phyloP scores from a whole-genome alignment of 1,140 invertebrate species.

The Trissolcus basalis region DNA sequence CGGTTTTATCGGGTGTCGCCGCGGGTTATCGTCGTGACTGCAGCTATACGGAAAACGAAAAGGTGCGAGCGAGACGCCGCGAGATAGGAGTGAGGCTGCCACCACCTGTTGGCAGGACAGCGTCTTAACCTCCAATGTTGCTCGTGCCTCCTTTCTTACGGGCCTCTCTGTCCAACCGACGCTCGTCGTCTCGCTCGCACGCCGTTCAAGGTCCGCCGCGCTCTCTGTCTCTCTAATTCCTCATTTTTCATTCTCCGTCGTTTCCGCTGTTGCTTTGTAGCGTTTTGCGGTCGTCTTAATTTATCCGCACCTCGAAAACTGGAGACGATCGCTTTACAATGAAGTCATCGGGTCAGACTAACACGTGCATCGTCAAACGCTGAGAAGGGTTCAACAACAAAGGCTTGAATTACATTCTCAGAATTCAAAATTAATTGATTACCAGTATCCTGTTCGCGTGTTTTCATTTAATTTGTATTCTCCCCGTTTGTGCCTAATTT shows the following conservation, averaged over 20 bases:
- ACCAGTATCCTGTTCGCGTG: background rate
- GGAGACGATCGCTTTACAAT: conserved; percentile 40
- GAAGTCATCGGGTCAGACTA: conserved; percentile 31
- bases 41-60: conserved; percentile 56
- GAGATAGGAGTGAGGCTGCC: conserved; percentile 65
- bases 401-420: conserved; percentile 1
- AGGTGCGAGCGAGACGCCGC: conserved; percentile 48
- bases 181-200: conserved; percentile 9
- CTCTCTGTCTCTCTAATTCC: conserved; percentile 54
- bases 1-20: conserved; percentile 73
- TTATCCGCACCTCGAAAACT: conserved; percentile 34
- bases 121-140: conserved; percentile 67
- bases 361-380: conserved; percentile 16
- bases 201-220: conserved; percentile 43
- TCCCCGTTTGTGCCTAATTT: no score
- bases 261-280: conserved; percentile 41
- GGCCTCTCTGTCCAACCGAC: conserved; percentile 17
- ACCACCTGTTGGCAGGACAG: conserved; percentile 73
- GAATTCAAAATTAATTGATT: background rate
- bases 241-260: conserved; percentile 54
- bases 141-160: conserved; percentile 37
- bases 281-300: conserved; percentile 42
- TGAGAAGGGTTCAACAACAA: background rate
- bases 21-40: conserved; percentile 68
- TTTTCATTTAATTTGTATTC: no score